Evolutionary conservation across 92 coral and sea anemone species (phyloP).

Genomic region (Paragorgia papillata): DNA sequence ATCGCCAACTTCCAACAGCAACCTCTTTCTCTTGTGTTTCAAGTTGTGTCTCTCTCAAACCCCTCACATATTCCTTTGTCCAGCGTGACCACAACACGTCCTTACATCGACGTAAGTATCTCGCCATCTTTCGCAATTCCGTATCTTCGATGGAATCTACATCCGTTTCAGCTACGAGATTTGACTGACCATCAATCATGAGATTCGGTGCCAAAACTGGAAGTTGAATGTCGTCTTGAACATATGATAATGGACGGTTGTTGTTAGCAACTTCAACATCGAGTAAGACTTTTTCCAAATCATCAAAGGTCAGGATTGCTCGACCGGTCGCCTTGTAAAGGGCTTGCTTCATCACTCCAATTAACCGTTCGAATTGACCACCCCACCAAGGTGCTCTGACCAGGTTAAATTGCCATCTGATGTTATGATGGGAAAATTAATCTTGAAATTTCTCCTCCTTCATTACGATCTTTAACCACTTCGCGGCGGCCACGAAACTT

Average conservation of each 20-base stretch:
- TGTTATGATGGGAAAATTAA: constrained; percentile 13
- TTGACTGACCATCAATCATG: not conserved
- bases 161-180: not conserved
- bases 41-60: no score
- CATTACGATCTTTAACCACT: constrained; percentile 6
- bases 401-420: not conserved
- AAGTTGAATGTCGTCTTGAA: constrained; percentile 6
- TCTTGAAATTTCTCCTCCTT: constrained; percentile 33
- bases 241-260: constrained; percentile 4
- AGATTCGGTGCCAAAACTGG: constrained; percentile 17
- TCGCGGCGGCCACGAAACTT: no score
- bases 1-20: no score
- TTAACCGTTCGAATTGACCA: no score
- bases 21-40: no score
- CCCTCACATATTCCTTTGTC: not conserved
- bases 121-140: no score
- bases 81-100: no score
- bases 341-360: no score
- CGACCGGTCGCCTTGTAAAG: no score
- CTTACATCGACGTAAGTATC: no score
- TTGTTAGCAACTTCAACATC: constrained; percentile 3
- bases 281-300: constrained; percentile 12
- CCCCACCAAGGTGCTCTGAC: no score
- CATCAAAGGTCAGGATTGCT: constrained; percentile 7
- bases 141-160: no score